Percentiles rank a stretch among this genome's conserved stretches.
Evolutionary conservation across 2,888 invertebrate genomes (phyloP).

Genomic region (Drosophila lacicola): DNA sequence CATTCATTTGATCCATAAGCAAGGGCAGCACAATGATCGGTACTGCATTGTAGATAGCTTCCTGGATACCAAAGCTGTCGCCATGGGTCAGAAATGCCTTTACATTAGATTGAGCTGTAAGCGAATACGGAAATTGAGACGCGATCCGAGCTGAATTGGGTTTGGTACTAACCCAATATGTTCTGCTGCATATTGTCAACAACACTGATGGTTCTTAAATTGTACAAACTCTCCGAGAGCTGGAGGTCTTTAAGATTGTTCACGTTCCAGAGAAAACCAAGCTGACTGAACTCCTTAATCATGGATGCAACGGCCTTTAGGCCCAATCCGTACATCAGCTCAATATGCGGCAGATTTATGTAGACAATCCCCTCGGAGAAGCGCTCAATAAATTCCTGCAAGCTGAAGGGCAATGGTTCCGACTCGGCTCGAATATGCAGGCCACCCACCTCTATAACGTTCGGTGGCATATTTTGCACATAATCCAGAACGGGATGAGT

Average conservation of each 20-base stretch:
- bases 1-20: constrained; percentile 77
- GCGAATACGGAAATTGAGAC: neutral
- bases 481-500: constrained; percentile 79
- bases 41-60: constrained; percentile 78
- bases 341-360: constrained; percentile 73
- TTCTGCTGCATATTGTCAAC: constrained; percentile 63
- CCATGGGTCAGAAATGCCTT: constrained; percentile 80
- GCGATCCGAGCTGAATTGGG: fast-evolving
- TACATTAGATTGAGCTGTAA: constrained; percentile 65
- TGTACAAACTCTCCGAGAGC: constrained; percentile 48
- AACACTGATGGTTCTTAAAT: constrained; percentile 44
- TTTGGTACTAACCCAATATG: constrained; percentile 62
- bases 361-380: constrained; percentile 79
- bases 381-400: constrained; percentile 71
- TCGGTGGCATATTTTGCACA: constrained; percentile 81
- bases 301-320: constrained; percentile 62
- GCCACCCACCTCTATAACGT: constrained; percentile 83
- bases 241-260: constrained; percentile 47
- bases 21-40: constrained; percentile 81
- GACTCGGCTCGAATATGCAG: constrained; percentile 77
- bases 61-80: constrained; percentile 78
- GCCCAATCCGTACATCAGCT: constrained; percentile 60
- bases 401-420: constrained; percentile 63
- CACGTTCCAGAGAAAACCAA: constrained; percentile 84
- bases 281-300: constrained; percentile 72